These are phyloP conservation scores for Eurosta solidaginis DNA, from an alignment of 1,140 invertebrate species.

Conservation along the genomic window DNA sequence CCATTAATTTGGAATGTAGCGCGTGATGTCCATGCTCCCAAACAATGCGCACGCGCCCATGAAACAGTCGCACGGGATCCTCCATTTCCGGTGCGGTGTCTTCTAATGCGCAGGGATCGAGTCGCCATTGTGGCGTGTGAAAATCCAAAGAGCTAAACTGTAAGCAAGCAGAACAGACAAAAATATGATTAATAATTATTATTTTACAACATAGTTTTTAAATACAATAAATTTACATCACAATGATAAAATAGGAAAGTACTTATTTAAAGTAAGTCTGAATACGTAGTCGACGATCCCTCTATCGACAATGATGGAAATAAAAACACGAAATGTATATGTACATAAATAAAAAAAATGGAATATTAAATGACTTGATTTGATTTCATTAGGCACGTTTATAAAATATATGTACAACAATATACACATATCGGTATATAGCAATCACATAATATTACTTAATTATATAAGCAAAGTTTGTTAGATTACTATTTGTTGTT, in stretches of 20 bases:
- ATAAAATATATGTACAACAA: not conserved
- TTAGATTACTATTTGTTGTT: not conserved
- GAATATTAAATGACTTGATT: not conserved
- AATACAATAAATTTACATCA: slow-evolving; percentile 7
- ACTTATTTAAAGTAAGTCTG: too few species aligned
- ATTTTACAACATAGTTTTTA: not conserved
- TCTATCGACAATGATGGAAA: too few species aligned
- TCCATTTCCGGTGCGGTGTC: slow-evolving; percentile 52
- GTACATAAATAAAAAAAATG: not conserved
- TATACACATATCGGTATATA: not conserved
- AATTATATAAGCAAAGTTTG: not conserved
- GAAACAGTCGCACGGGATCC: slow-evolving; percentile 54
- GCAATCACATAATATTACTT: not conserved
- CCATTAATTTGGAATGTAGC: slow-evolving; percentile 54
- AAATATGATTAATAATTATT: not conserved
- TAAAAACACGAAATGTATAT: too few species aligned
- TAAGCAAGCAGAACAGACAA: not conserved
- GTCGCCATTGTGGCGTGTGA: slow-evolving; percentile 53
- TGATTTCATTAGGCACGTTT: not conserved
- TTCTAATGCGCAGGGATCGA: slow-evolving; percentile 57
- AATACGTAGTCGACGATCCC: too few species aligned
- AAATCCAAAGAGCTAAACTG: slow-evolving; percentile 57
- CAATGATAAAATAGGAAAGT: not conserved
- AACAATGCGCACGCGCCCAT: slow-evolving; percentile 51
- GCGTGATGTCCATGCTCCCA: slow-evolving; percentile 52